Evolutionary conservation across 2,113 vertebrate species (phyloP), one percentile per base, ranked within the genome.

Genomic region (Uria lomvia): DNA sequence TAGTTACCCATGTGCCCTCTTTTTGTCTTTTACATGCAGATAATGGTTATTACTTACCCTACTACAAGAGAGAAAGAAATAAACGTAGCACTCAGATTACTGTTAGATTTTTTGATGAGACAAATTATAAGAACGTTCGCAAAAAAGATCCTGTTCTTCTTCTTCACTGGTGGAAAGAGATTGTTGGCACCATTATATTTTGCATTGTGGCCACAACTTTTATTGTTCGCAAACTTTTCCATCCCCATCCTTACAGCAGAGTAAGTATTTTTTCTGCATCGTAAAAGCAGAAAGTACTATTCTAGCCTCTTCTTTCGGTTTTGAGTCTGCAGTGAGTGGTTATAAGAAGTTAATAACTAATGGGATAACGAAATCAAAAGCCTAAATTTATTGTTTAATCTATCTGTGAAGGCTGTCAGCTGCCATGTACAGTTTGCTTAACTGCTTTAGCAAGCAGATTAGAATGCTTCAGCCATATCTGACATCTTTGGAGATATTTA

Each of bases 151-250:
- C 99, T 0, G 98, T 99, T 63, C 98, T 99, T 42, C 98, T 99
- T 66, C 97, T 99, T 67, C 99, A 99, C 67, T 99, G 99, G 99
- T 99, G 99, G 99, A 99, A 99, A n/a, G 99, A 99, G 96, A 99
- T 99, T 60, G 97, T 99, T 43, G 98, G 98, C 59, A 99, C 99
- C 59, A 99, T 99, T 73, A 8, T 99, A n/a, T 99, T 99, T 79
- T 99, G 99, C 93, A 99, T 99, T 20, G 95, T 98, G 19, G 98
- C 99, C 74, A 99, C 99, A 50, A 99, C 99, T 21, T 99, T 99
- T 49, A 98, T 99, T 1, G 99, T 99, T 27, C 99, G 99, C 98
- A 99, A 98, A 94, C 99, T 99, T 93, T 99, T 99, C 98, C 99
- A 99, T 79, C 99, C 99, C 5, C 97, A 98, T 17, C 97, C 98